These are phyloP conservation scores for Marmota monax DNA, from an alignment of 2,113 vertebrate species.

Conservation along the genomic window DNA sequence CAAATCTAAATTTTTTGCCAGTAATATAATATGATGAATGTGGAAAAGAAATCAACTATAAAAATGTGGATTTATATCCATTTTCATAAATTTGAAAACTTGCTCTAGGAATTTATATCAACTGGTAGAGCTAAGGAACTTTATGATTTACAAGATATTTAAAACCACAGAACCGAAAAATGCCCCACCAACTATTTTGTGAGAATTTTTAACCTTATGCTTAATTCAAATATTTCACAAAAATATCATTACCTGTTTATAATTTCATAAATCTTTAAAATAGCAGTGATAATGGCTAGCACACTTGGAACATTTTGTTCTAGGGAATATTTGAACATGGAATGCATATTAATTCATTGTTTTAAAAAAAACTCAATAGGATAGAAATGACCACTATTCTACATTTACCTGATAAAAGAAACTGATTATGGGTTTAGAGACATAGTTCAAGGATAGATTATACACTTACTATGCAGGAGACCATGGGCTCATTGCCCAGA, in stretches of 20 bases:
- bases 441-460: background rate
- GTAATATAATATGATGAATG: background rate
- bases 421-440: background rate
- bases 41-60: background rate
- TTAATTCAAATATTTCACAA: constrained; percentile 7
- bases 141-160: background rate
- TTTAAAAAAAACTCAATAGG: background rate
- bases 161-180: background rate
- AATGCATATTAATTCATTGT: background rate
- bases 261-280: background rate
- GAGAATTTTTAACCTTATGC: background rate
- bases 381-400: background rate
- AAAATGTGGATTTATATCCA: background rate
- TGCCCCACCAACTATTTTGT: background rate
- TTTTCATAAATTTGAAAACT: background rate
- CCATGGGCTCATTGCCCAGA: fast-evolving
- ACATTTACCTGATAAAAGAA: background rate
- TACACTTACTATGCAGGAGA: background rate
- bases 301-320: background rate
- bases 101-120: background rate
- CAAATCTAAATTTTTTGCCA: background rate
- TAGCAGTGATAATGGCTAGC: background rate
- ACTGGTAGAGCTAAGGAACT: background rate
- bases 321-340: background rate
- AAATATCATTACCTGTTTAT: background rate